Conservation (phyloP, 2,113 vertebrate species). For the Nannobrachium achirus region DNA sequence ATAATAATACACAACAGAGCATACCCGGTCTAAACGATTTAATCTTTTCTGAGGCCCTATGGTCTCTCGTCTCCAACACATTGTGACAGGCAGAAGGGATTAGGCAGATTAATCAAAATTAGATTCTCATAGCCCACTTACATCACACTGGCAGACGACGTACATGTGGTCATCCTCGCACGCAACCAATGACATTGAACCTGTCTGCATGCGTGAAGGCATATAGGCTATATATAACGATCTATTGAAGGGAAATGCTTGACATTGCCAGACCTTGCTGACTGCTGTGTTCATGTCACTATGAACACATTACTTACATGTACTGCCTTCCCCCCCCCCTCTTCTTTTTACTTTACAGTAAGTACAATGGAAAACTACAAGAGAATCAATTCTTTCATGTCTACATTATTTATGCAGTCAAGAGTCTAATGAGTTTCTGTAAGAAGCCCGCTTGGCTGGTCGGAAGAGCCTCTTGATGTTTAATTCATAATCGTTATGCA, state of each 20-base stretch:
- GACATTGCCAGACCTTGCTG: constrained; percentile 33
- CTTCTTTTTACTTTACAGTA: background rate
- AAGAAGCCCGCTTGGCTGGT: constrained; percentile 42
- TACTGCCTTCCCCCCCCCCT: too few species aligned
- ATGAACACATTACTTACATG: background rate
- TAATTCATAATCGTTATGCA: constrained; percentile 75
- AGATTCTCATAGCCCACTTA: constrained; percentile 71
- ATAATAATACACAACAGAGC: too few species aligned
- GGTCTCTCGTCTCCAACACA: constrained; percentile 64
- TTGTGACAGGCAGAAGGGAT: constrained; percentile 66
- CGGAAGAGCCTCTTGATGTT: constrained; percentile 59
- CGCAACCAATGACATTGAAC: constrained; percentile 48
- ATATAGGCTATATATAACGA: constrained; percentile 12
- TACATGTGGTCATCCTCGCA: constrained; percentile 41
- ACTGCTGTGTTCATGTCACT: background rate
- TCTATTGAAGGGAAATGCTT: constrained; percentile 31
- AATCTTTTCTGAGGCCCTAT: constrained; percentile 71
- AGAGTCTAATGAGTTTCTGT: constrained; percentile 46
- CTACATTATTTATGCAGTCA: constrained; percentile 52
- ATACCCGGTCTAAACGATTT: constrained; percentile 76
- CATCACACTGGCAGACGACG: constrained; percentile 66
- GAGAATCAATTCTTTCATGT: constrained; percentile 48
- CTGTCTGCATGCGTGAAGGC: constrained; percentile 26
- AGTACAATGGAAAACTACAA: constrained; percentile 15
- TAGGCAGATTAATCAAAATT: constrained; percentile 75